A percentile compares a stretch with the other conserved stretches of the same genome.
phyloP scores from a whole-genome alignment of 1,140 invertebrate genomes.

The Artemia franciscana region DNA sequence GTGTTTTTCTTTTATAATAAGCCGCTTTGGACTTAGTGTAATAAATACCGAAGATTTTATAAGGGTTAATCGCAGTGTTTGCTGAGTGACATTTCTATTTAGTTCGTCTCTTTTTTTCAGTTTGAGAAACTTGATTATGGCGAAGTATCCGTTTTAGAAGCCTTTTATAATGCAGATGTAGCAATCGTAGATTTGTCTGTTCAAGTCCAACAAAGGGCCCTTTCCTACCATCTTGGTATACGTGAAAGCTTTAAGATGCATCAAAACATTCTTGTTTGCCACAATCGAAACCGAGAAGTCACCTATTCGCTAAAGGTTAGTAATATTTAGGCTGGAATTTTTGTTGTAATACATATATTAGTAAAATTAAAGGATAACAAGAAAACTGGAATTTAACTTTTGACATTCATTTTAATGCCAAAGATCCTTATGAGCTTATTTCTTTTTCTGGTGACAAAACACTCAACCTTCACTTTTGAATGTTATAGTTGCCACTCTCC shows the following conservation, averaged over 20 bases:
- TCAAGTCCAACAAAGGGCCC: constrained; percentile 60
- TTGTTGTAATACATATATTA: no score
- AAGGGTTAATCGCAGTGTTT: constrained; percentile 32
- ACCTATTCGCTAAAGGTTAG: constrained; percentile 58
- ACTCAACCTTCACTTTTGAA: constrained; percentile 63
- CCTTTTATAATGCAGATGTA: constrained; percentile 85
- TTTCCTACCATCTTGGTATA: constrained; percentile 92
- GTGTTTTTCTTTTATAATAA: background rate
- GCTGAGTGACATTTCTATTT: constrained; percentile 45
- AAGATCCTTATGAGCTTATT: background rate
- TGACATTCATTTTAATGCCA: background rate
- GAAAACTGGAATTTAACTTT: no score
- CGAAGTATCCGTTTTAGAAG: constrained; percentile 52
- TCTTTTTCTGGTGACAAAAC: constrained; percentile 44
- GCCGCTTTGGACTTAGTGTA: background rate
- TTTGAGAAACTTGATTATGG: constrained; percentile 38
- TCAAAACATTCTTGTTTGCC: constrained; percentile 81
- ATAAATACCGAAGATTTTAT: constrained; percentile 3
- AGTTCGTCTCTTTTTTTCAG: constrained; percentile 16
- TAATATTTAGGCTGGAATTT: no score
- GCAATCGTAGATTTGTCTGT: constrained; percentile 85
- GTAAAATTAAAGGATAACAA: no score
- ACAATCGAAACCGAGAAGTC: constrained; percentile 65
- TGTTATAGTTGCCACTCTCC: no score
- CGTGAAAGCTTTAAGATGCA: constrained; percentile 96